phyloP scores from a whole-genome alignment of 2,888 invertebrate genomes.

The Caenorhabditis panamensis region DNA sequence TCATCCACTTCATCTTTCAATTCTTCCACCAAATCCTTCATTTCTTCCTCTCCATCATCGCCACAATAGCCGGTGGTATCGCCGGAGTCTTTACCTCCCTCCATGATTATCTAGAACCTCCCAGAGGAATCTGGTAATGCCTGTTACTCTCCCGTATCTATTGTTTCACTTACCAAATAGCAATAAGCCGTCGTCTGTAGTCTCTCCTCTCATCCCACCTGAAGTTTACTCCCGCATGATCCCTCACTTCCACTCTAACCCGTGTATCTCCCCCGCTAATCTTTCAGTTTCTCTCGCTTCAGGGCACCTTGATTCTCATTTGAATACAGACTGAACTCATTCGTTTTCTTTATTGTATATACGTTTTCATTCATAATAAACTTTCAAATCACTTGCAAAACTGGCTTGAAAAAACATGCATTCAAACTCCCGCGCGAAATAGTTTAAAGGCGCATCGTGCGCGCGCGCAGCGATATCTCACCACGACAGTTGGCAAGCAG shows the following conservation, averaged over 20 bases:
- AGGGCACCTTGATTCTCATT: conserved; percentile 47
- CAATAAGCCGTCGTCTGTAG: conserved; percentile 17
- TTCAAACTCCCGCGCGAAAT: conserved; percentile 24
- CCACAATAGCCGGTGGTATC: conserved; percentile 44
- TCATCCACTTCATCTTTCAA: conserved; percentile 59
- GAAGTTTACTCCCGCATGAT: conserved; percentile 42
- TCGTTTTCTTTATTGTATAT: conserved; percentile 10
- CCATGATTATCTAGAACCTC: conserved; percentile 44
- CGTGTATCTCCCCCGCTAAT: conserved; percentile 27
- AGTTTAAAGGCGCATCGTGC: conserved; percentile 38
- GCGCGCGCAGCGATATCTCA: conserved; percentile 26
- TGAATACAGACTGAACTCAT: conserved; percentile 41
- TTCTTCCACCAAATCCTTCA: conserved; percentile 57
- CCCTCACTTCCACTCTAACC: conserved; percentile 3
- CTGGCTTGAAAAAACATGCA: not conserved
- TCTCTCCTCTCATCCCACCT: conserved; percentile 7
- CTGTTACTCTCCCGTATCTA: not conserved
- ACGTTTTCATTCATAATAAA: not conserved
- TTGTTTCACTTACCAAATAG: conserved; percentile 1
- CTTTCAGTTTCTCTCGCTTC: conserved; percentile 29
- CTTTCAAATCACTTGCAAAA: not conserved
- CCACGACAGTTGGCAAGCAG: conserved; percentile 47
- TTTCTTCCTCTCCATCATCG: conserved; percentile 43
- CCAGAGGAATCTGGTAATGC: not conserved
- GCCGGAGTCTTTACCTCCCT: conserved; percentile 42